Evolutionary conservation across 2,888 invertebrate genomes (phyloP), one percentile per base, ranked within the genome.

Genomic region (Listrodromus nycthemerus): DNA sequence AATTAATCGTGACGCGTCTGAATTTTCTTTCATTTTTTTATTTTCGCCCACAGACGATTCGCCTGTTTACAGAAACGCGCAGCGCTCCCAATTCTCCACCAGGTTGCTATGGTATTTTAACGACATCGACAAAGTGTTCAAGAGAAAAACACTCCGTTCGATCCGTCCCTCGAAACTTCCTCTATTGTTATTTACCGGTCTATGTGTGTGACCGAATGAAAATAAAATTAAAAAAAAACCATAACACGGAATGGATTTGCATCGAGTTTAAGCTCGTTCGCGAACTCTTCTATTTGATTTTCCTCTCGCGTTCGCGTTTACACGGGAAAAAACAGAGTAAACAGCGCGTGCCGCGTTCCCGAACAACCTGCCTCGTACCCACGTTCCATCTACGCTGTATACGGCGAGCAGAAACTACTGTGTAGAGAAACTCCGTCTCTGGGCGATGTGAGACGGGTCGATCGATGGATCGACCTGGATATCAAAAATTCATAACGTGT

Each of bases 231-330:
- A 55, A 33, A 41, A 50, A 71, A 66, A 45, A 71, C 65, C 33
- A 66, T 65, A 16, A 19, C 27, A 16, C 21, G 30, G 24, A 52
- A 58, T 77, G 50, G 27, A 65, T 82, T 61, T 30, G 45, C 27
- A 67, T 50, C 66, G 67, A 50, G 41, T 48, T 71, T 19, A 77
- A 69, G 45, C 76, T 55, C 48, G 24, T 45, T 69, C 50, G 45
- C 61, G 50, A 82, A 78, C 67, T 82, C 61, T 48, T 55, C 10
- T 78, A 45, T 82, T 78, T 82, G 73, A 82, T 74, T 73, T 78
- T 73, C 24, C 67, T 73, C 55, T 45, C 66, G 73, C 73, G 45
- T 41, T 41, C 13, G 7, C 41, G 73, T 69, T 71, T 58, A 61
- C 37, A 16, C 21, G 66, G 13, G 50, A 70, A 21, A 50, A 69